Evolutionary conservation across 2,888 invertebrate species (phyloP), one percentile per base, ranked within the genome.

Genomic region (Aleiodes testaceus): DNA sequence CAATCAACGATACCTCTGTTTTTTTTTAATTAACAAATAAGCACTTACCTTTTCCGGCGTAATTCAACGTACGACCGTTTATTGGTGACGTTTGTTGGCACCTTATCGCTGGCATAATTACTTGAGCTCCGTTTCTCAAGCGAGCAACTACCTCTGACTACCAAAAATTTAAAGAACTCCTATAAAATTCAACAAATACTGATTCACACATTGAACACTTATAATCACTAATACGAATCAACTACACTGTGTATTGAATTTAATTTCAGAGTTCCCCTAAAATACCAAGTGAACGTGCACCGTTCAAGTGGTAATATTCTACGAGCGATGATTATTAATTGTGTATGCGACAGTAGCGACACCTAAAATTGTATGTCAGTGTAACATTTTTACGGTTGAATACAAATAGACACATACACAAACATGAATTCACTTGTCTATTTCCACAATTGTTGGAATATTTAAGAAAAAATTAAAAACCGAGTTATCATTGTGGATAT

Each of bases 81-180:
- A 69, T 64, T 72, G 75, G 63, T 77, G 69, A 63, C 69, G 67
- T 72, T 75, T 65, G 71, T 72, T 52, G 26, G 63, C 47, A 63
- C 66, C 66, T 75, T 76, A 69, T 75, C 69, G 75, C 72, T 75
- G 73, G 76, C 77, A 77, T 77, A 77, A 77, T 77, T 77, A 69
- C 70, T 74, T 55, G 44, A 45, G 44, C 72, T 69, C 30, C 50
- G 70, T 66, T 59, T 52, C 66, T 50, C 11, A 36, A 36, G 64
- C 69, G 59, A 66, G 42, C 59, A 69, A 61, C 66, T 66, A 53
- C 53, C 20, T 26, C 30, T 20, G 20, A 53, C 53, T 26, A 53
- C 26, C n/a, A 20, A 20, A 11, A 22, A 9, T 12, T 36, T 11
- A 36, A 36, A 36, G 7, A 53, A 26, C 53, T 14, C n/a, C 26